These are phyloP conservation scores for Linnaemya vulpina DNA, from an alignment of 2,888 invertebrate species.

Conservation along the genomic window DNA sequence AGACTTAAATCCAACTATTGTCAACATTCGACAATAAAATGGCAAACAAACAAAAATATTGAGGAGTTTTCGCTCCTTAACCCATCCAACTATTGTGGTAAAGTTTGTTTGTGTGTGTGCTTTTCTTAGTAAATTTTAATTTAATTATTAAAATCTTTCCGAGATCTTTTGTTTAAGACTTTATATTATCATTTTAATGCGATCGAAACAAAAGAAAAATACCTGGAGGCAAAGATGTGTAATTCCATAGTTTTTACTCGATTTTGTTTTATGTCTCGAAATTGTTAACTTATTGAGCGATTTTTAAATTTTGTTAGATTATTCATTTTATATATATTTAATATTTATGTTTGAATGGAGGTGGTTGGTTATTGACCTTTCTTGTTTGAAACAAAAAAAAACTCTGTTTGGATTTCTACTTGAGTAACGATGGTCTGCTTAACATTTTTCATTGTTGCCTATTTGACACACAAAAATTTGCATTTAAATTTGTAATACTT, in stretches of 20 bases:
- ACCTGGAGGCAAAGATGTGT: neutral
- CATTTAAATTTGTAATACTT: constrained; percentile 32
- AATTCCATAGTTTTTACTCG: neutral
- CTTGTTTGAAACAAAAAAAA: neutral
- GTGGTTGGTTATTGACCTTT: constrained; percentile 50
- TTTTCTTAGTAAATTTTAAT: neutral
- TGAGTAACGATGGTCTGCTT: neutral
- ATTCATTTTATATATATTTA: neutral
- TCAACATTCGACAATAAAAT: constrained; percentile 1
- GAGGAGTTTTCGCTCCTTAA: constrained; percentile 7
- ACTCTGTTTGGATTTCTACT: neutral
- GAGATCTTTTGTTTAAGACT: neutral
- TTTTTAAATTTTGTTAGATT: neutral
- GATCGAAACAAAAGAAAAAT: constrained; percentile 11
- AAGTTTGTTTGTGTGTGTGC: neutral
- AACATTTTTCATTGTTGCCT: neutral
- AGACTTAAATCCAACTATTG: constrained; percentile 36
- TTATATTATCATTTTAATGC: constrained; percentile 33
- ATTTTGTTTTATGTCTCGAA: neutral
- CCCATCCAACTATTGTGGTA: neutral
- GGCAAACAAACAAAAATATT: neutral
- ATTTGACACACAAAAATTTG: constrained; percentile 10
- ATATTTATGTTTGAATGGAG: neutral
- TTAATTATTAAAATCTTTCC: constrained; percentile 3
- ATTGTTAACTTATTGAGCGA: neutral